Conservation (phyloP, 1,140 invertebrate genomes). For the Araneus ventricosus region DNA sequence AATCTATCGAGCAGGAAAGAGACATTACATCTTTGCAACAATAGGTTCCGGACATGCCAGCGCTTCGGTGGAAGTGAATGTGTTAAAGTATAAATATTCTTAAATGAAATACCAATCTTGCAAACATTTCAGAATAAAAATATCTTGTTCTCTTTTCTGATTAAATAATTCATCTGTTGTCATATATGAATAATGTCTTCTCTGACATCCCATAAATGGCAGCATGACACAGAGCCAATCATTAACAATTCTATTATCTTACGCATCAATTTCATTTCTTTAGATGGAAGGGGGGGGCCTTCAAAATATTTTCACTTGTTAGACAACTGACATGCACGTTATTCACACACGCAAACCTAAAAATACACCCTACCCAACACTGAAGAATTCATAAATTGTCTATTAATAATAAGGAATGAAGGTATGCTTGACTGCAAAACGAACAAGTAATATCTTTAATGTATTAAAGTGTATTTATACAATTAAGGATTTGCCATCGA, state of each 20-base stretch:
- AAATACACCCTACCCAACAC: constrained; percentile 29
- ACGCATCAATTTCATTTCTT: not conserved
- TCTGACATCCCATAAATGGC: not conserved
- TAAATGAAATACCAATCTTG: no score
- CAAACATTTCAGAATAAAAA: no score
- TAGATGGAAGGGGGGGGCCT: not conserved
- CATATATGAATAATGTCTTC: not conserved
- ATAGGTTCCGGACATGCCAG: no score
- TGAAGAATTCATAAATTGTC: constrained; percentile 57
- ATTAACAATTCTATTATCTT: not conserved
- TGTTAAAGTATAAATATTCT: no score
- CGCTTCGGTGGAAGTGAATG: no score
- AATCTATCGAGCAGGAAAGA: no score
- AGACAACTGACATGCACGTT: constrained; percentile 23
- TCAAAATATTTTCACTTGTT: constrained; percentile 60
- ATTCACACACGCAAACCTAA: constrained; percentile 50
- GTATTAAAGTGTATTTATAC: constrained; percentile 62
- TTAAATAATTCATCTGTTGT: no score
- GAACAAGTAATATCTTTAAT: constrained; percentile 68
- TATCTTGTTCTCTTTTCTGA: no score
- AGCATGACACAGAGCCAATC: not conserved
- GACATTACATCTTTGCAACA: no score
- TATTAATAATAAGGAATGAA: constrained; percentile 43
- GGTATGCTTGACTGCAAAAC: constrained; percentile 34
- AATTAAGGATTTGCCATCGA: constrained; percentile 51